These are phyloP conservation scores for Drosophila antonietae DNA, from an alignment of 2,888 invertebrate species.

Conservation along the genomic window DNA sequence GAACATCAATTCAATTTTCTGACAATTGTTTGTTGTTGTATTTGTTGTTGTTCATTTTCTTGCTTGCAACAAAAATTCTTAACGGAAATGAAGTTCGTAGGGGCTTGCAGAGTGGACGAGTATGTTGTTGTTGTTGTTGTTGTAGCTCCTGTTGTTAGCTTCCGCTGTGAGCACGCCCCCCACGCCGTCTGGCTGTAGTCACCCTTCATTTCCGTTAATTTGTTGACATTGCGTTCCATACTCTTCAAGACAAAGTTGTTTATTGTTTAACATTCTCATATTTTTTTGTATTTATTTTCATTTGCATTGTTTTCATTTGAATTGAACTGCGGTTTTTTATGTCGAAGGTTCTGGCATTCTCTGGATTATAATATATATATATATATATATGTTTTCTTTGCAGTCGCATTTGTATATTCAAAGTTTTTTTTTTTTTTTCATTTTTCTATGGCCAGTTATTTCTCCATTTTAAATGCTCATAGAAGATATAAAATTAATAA, in stretches of 20 bases:
- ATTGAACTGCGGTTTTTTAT: constrained; percentile 32
- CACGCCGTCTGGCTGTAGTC: constrained; percentile 51
- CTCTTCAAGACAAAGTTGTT: constrained; percentile 84
- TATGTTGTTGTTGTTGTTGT: constrained; percentile 22
- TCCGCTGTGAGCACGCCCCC: constrained; percentile 47
- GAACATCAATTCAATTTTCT: constrained; percentile 80
- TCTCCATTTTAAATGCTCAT: constrained; percentile 64
- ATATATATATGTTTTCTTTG: constrained; percentile 9
- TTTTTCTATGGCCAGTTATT: constrained; percentile 41
- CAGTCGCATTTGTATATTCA: constrained; percentile 22
- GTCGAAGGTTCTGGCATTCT: constrained; percentile 39
- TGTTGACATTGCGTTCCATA: constrained; percentile 83
- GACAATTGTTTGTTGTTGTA: constrained; percentile 44
- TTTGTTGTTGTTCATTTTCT: constrained; percentile 1
- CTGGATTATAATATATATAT: constrained; percentile 11
- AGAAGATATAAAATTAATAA: constrained; percentile 78
- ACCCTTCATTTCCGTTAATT: constrained; percentile 83
- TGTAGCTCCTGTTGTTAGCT: constrained; percentile 38
- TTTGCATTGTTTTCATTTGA: constrained; percentile 43
- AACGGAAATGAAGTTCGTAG: constrained; percentile 82
- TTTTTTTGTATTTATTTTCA: constrained; percentile 44
- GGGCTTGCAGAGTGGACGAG: constrained; percentile 27
- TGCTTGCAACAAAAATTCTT: constrained; percentile 80
- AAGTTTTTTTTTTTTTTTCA: background rate
- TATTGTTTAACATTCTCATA: constrained; percentile 80